phyloP scores from a whole-genome alignment of 2,888 invertebrate species.

The Apamea sordens region DNA sequence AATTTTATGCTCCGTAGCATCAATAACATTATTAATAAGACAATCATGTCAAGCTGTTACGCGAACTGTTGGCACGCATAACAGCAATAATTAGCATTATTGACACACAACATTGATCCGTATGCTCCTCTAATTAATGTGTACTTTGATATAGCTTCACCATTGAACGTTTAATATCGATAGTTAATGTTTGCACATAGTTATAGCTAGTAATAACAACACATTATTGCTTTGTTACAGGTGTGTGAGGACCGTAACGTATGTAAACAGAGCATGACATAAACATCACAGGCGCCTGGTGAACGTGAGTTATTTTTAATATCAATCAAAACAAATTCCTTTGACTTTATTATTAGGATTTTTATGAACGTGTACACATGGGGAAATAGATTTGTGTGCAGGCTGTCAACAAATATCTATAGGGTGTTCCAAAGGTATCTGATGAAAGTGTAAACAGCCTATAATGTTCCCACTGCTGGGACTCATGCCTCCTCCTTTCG shows the following conservation, averaged over 20 bases:
- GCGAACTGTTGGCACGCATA: constrained; percentile 44
- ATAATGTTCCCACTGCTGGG: too few relatives aligned
- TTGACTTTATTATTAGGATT: background rate
- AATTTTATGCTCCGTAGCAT: constrained; percentile 21
- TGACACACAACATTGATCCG: constrained; percentile 38
- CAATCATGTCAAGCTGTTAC: constrained; percentile 28
- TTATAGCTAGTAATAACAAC: constrained; percentile 44
- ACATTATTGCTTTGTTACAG: constrained; percentile 66
- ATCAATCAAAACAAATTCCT: constrained; percentile 37
- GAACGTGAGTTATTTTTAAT: constrained; percentile 62
- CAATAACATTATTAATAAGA: constrained; percentile 34
- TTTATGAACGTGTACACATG: background rate
- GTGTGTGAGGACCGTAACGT: constrained; percentile 58
- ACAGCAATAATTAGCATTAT: constrained; percentile 23
- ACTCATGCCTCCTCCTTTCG: too few relatives aligned
- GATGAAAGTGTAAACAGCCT: background rate
- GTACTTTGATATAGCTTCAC: constrained; percentile 31
- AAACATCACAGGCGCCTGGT: constrained; percentile 55
- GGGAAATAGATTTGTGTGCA: background rate
- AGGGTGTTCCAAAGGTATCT: background rate
- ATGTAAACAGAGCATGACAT: constrained; percentile 62
- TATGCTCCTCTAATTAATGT: constrained; percentile 28
- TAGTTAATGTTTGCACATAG: constrained; percentile 42
- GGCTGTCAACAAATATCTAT: background rate
- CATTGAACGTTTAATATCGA: constrained; percentile 32